Base-by-base conservation (phyloP, 2,888 invertebrate genomes). In the Amphipoea oculea region DNA sequence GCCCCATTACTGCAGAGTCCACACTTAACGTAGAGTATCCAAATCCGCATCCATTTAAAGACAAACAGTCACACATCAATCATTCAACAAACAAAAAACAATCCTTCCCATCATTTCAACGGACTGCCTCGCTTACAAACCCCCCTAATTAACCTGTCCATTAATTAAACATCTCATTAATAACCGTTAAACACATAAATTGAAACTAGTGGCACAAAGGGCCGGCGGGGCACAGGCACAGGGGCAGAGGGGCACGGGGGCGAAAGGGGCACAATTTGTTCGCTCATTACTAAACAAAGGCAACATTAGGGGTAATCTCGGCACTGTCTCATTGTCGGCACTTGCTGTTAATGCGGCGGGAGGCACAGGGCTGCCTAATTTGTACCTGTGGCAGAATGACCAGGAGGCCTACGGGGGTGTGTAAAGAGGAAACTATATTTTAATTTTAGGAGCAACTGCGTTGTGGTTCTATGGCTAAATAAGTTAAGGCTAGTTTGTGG, bases 261-360 rank as follows among this genome's bases (percentile, higher is more conserved):
- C 45, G 68, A 63, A 77, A 81, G 68, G 91, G 86, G 82, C 89
- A 89, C 91, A 92, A 92, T 93, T 92, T 91, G 90, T 89, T 86
- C 83, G 88, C 86, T 90, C 92, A 89, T 91, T 92, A 91, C 86
- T 90, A 91, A 90, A 93, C 93, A 93, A 93, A 92, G 89, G 91
- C 91, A 88, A 92, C 91, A 90, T 92, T 92, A 92, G 90, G 89
- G 89, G 90, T 91, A 91, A 92, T 91, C 91, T 87, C 90, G 78
- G 88, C 76, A 76, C 68, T 85, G 88, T 89, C 89, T 89, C 90
- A 88, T 89, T 89, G 89, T 89, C 81, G 84, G 82, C 73, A 77
- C 76, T 83, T 68, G 74, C 78, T 81, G 81, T 76, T 88, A 88
- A 88, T 89, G 88, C 79, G 82, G 77, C 68, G 74, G 78, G 82